A percentile compares a stretch with the other conserved stretches of the same genome.
These are phyloP conservation scores for Emydura subglobosa DNA, from an alignment of 2,113 vertebrate genomes.

Conservation along the genomic window DNA sequence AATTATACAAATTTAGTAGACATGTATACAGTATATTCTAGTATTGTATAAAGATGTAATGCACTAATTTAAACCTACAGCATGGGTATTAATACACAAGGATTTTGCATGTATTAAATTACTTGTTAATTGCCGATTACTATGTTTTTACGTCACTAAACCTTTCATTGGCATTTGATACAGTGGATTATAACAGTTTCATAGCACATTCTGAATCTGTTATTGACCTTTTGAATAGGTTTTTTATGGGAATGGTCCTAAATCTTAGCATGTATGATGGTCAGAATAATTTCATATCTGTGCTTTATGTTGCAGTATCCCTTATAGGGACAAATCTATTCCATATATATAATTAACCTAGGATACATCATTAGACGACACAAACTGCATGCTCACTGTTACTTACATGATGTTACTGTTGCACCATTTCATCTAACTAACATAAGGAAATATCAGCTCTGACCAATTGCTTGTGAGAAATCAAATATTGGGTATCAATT, in stretches of 20 bases:
- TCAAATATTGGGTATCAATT: neutral
- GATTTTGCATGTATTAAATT: neutral
- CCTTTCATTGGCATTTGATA: neutral
- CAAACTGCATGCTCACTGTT: fast-evolving
- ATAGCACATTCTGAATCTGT: neutral
- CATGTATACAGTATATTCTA: neutral
- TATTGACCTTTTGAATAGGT: neutral
- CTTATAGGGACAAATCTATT: neutral
- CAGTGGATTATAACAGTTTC: neutral
- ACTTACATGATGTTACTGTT: fast-evolving
- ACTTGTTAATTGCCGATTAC: neutral
- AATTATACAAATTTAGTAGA: neutral
- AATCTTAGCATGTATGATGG: neutral
- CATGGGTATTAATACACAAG: neutral
- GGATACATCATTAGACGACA: neutral
- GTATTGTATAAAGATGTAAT: fast-evolving
- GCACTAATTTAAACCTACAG: neutral
- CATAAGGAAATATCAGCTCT: neutral
- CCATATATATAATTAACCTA: neutral
- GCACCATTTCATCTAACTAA: neutral
- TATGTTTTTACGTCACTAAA: neutral
- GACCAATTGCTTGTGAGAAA: neutral
- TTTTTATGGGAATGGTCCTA: neutral
- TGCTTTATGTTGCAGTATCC: neutral
- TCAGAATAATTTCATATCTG: neutral